Evolutionary conservation across 2,797 vertebrate species (phyloP), one percentile per base, ranked within the genome.

Genomic region (Enteromius paludinosus): DNA sequence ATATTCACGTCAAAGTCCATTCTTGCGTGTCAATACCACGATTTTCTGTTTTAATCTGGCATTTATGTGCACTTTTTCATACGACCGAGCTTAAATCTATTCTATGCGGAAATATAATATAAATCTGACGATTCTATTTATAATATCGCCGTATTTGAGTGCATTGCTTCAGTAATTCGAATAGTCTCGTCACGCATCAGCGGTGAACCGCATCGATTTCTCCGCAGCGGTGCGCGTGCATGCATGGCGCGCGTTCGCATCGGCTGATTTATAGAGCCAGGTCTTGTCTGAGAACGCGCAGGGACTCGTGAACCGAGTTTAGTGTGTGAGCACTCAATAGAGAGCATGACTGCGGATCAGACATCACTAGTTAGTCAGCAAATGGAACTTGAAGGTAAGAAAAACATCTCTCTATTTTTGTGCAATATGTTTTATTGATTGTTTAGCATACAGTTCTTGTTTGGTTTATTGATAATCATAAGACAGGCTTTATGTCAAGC

Each of bases 341-440:
- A 8, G 17, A 77, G 75, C 56, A 77, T n/a, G 25, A 52, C 41
- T 49, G 61, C 43, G 33, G 73, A 28, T 9, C 28, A 59, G 56
- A 25, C 56, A n/a, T 6, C 70, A 30, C n/a, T 23, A 45, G 49
- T 49, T 61, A 25, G 25, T 25, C 59, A 47, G 69, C 41, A 62
- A 12, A 33, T 28, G 4, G 62, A 52, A 54, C 33, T 79, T 12
- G 64, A 68, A 68, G 77, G 77, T 79, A 41, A 68, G 76, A 23
- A n/a, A 20, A 15, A 33, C 1, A 45, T 7, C 25, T 18, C 15
- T 35, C 41, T 43, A 3, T 15, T 33, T 73, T 35, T 73, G 11
- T n/a, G 18, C 15, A 25, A 49, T 4, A 10, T 49, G 17, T n/a
- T n/a, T 52, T 14, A 28, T n/a, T 38, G 0, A 54, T 17, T 56